Evolutionary conservation across 1,140 invertebrate genomes (phyloP), one percentile per base, ranked within the genome.

Genomic region (Bombus ignitus): DNA sequence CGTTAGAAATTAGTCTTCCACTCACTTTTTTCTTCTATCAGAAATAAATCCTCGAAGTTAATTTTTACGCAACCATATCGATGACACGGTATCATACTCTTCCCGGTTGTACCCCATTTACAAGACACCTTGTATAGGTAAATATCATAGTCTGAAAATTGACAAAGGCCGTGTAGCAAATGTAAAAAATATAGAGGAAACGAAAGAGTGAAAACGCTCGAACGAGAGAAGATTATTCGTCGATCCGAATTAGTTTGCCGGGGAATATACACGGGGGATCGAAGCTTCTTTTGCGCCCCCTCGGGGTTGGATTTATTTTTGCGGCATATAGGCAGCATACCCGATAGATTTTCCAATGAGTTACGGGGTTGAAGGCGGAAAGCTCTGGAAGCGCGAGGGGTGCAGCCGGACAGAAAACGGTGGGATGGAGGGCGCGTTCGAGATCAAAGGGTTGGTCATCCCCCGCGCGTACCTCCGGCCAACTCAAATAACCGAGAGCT

Each of bases 391-490:
- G 62, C 76, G 86, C 87, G 86, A 81, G 88, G 85, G 91, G 89
- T 87, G 85, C 91, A 88, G 90, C 85, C 90, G 92, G 92, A 89
- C 90, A 65, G 89, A 82, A 79, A 81, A 84, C 76, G 83, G 70
- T 71, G 66, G 86, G 86, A 81, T 68, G 90, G 84, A 81, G 90
- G 5, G 42, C 39, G 28, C 88, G 89, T 66, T 90, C 92, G 93
- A 95, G 94, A 95, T 95, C 95, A 95, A 95, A 95, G 95, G 93
- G 93, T 92, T 92, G 93, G 92, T 94, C 92, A 93, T 93, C 92
- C 91, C 74, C 92, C 91, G 91, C 59, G 59, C 91, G 91, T 88
- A 73, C 89, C 90, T 93, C 87, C 91, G 90, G 92, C 93, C 94
- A 95, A 95, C 92, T 95, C 94, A 95, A 95, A 95, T 94, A 95